Evolutionary conservation across 2,113 vertebrate genomes (phyloP).

Genomic region (Sakesphorus luctuosus): DNA sequence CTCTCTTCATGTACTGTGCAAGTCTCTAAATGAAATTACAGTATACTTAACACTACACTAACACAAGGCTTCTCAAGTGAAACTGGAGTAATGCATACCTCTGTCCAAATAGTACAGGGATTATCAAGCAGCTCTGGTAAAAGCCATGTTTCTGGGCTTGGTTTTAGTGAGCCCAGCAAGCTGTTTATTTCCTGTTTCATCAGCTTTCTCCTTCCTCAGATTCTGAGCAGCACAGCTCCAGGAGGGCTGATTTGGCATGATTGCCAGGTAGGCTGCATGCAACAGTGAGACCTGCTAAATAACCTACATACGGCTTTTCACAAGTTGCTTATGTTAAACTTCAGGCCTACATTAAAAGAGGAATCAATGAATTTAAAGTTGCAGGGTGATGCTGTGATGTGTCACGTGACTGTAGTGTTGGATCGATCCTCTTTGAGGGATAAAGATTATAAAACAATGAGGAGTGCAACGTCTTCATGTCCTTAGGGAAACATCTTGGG

Average conservation of each 20-base stretch:
- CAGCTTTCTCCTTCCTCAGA: background rate
- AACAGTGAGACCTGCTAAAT: background rate
- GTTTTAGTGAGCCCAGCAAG: background rate
- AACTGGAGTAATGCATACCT: background rate
- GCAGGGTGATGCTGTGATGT: too few relatives aligned
- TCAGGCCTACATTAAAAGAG: background rate
- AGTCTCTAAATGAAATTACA: background rate
- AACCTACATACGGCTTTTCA: background rate
- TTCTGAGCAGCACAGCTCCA: background rate
- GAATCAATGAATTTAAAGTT: background rate
- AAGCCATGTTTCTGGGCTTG: background rate
- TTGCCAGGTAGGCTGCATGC: background rate
- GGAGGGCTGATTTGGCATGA: background rate
- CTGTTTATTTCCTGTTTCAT: background rate
- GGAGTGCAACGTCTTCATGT: fast-evolving
- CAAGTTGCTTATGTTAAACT: background rate
- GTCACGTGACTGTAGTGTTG: background rate
- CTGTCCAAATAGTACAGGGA: background rate
- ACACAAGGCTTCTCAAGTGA: background rate
- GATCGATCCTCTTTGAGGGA: background rate
- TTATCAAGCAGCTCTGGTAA: background rate
- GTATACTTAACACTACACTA: background rate
- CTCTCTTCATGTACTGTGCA: background rate
- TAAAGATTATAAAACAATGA: background rate
- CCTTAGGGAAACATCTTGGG: background rate